A percentile compares a stretch with the other conserved stretches of the same genome.
phyloP scores from a whole-genome alignment of 2,797 vertebrate genomes.

The Dendrocincla fuliginosa region DNA sequence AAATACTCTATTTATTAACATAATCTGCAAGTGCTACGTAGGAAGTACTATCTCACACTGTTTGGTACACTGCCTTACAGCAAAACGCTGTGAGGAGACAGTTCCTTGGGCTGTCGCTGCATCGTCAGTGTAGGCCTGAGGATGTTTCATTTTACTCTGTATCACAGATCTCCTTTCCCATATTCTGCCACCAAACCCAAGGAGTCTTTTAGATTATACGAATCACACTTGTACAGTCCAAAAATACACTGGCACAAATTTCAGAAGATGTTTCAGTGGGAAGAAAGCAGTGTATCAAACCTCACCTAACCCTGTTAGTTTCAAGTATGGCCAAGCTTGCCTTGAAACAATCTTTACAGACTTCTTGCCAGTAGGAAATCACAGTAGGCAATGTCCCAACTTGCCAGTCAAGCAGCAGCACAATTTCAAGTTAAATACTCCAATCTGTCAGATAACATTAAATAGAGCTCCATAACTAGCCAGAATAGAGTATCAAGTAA shows the following conservation, averaged over 20 bases:
- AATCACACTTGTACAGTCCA: background rate
- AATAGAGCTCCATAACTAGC: background rate
- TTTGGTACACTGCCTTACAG: background rate
- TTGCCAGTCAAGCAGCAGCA: constrained; percentile 17
- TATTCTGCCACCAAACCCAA: background rate
- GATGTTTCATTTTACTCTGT: background rate
- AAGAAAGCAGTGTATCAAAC: background rate
- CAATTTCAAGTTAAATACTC: constrained; percentile 43
- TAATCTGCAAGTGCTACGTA: accelerated
- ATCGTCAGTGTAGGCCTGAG: background rate
- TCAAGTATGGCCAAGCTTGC: background rate
- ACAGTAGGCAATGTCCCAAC: constrained; percentile 4
- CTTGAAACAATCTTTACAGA: background rate
- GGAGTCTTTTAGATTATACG: background rate
- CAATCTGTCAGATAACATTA: constrained; percentile 28
- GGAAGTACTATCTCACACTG: background rate
- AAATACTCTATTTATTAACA: background rate
- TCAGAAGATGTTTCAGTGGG: background rate
- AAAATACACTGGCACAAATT: background rate
- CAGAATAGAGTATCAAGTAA: background rate
- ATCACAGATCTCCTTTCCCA: background rate
- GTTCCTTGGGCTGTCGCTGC: background rate
- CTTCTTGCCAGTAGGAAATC: constrained; percentile 11
- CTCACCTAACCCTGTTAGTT: background rate
- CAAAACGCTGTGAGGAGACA: background rate